A percentile compares a stretch with the other conserved stretches of the same genome.
phyloP scores from a whole-genome alignment of 2,888 invertebrate genomes.

The Prosopocoilus inquinatus region DNA sequence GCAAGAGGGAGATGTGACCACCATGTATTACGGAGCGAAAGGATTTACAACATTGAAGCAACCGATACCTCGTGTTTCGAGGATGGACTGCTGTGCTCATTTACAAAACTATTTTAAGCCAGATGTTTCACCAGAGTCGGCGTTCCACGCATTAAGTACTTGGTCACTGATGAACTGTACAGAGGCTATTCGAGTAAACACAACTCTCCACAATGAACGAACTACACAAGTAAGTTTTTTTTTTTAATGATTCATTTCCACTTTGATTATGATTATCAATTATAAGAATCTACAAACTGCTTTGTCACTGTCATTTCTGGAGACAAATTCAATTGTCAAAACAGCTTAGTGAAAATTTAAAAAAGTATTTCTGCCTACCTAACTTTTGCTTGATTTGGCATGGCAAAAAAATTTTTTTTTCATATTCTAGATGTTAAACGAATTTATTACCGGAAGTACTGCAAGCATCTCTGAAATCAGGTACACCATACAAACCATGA shows the following conservation, averaged over 20 bases:
- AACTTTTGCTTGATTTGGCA: too few species aligned
- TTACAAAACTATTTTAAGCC: slow-evolving; percentile 39
- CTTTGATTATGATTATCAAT: background rate
- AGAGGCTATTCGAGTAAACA: slow-evolving; percentile 9
- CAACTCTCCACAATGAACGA: slow-evolving; percentile 38
- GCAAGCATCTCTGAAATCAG: slow-evolving; percentile 69
- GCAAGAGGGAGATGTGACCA: slow-evolving; percentile 58
- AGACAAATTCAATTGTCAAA: too few species aligned
- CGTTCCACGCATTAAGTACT: slow-evolving; percentile 39
- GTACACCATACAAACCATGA: slow-evolving; percentile 69
- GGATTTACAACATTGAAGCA: slow-evolving; percentile 69
- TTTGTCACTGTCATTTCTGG: too few species aligned
- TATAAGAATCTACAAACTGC: background rate
- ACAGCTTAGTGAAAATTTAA: background rate
- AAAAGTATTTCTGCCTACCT: too few species aligned
- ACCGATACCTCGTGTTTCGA: slow-evolving; percentile 54
- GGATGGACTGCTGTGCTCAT: slow-evolving; percentile 52
- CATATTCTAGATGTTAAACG: slow-evolving; percentile 52
- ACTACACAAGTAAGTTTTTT: slow-evolving; percentile 53
- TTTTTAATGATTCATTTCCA: too few species aligned
- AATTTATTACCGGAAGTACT: slow-evolving; percentile 64
- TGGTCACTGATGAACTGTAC: slow-evolving; percentile 39
- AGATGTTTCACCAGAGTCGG: slow-evolving; percentile 34
- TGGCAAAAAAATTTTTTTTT: background rate
- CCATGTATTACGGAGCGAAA: slow-evolving; percentile 70